Percentiles rank a stretch among this genome's conserved stretches.
phyloP scores from a whole-genome alignment of 2,113 vertebrate genomes.

The Gnathonemus longibarbis region DNA sequence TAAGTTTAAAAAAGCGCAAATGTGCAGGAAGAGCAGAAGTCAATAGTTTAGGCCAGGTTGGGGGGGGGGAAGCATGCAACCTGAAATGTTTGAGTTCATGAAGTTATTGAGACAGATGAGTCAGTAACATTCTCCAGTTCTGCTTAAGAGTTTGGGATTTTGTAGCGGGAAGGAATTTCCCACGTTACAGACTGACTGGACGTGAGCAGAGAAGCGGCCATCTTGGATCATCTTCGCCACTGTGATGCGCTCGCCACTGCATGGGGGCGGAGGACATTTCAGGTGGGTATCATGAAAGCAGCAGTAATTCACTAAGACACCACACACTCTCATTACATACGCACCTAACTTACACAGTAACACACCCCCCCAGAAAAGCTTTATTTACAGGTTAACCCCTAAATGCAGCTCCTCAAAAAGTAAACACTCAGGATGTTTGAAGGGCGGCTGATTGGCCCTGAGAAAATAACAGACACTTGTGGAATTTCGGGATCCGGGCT shows the following conservation, averaged over 20 bases:
- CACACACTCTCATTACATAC: not conserved
- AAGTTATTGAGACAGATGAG: not conserved
- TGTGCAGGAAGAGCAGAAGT: not conserved
- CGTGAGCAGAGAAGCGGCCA: not conserved
- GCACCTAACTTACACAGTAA: not conserved
- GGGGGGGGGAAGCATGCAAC: not conserved
- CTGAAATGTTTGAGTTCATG: not conserved
- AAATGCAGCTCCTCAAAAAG: not conserved
- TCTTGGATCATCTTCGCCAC: not conserved
- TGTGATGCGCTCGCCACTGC: not conserved
- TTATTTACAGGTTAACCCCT: not conserved
- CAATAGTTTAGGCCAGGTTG: not conserved
- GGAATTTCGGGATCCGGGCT: not conserved
- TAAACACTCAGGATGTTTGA: not conserved
- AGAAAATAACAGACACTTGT: not conserved
- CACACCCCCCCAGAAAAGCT: not conserved
- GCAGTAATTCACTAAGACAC: not conserved
- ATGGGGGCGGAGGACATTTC: not conserved
- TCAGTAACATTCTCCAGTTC: not conserved
- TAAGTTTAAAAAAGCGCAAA: not conserved
- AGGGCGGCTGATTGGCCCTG: not conserved
- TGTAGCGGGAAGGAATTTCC: not conserved
- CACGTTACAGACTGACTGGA: not conserved
- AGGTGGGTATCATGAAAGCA: not conserved
- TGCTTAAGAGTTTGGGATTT: not conserved